Percentiles rank a stretch among this genome's conserved stretches.
Evolutionary conservation across 2,113 vertebrate species (phyloP).

Genomic region (Labeo catla): DNA sequence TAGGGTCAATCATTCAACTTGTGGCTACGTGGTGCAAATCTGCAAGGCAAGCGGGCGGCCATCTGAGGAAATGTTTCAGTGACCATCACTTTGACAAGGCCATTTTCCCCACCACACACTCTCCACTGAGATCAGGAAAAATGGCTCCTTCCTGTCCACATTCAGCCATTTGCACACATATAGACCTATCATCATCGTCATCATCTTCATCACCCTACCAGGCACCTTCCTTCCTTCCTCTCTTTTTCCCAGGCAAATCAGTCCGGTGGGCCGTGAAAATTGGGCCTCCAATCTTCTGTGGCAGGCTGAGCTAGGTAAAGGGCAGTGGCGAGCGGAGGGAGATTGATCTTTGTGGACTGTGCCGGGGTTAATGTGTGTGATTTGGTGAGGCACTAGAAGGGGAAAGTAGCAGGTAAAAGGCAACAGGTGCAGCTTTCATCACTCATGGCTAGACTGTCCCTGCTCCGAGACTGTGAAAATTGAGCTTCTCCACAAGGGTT

Average conservation of each 20-base stretch:
- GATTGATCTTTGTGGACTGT: conserved; percentile 72
- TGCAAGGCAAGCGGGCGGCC: conserved; percentile 36
- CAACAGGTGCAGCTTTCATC: conserved; percentile 60
- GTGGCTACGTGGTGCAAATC: conserved; percentile 44
- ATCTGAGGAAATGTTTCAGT: conserved; percentile 56
- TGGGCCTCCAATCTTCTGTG: conserved; percentile 70
- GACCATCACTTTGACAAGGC: conserved; percentile 60
- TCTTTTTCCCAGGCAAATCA: conserved; percentile 67
- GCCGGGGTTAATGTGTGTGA: conserved; percentile 76
- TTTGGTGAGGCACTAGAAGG: conserved; percentile 68
- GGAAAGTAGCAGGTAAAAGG: conserved; percentile 68
- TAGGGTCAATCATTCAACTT: conserved; percentile 54
- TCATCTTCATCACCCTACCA: conserved; percentile 56
- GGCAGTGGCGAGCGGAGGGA: conserved; percentile 66
- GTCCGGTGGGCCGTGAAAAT: conserved; percentile 71
- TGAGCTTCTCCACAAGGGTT: conserved; percentile 48
- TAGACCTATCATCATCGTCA: conserved; percentile 67
- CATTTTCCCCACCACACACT: conserved; percentile 52
- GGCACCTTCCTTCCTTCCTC: conserved; percentile 55
- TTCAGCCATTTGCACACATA: conserved; percentile 68
- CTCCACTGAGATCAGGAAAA: conserved; percentile 49
- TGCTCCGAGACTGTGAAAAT: conserved; percentile 15
- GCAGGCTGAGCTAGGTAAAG: conserved; percentile 70
- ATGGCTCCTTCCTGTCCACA: conserved; percentile 53
- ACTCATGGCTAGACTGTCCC: conserved; percentile 8